Base-by-base conservation (phyloP, 2,113 vertebrate genomes). In the Nicator chloris region DNA sequence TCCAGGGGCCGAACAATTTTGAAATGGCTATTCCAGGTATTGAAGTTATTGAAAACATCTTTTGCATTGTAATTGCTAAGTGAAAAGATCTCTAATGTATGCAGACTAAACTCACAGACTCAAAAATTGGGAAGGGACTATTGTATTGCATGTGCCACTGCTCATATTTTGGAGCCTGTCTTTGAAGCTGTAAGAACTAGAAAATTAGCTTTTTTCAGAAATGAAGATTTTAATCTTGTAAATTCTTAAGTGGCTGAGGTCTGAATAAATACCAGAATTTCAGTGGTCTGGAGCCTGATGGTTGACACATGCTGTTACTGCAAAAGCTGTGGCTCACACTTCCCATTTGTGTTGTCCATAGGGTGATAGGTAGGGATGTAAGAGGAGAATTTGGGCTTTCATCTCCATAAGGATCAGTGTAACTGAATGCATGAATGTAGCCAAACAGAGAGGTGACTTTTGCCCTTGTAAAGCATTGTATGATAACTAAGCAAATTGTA, bases 91-190 rank as follows among this genome's bases (percentile, higher is more conserved):
- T 83, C 24, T 59, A 23, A 60, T 24, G 4, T 4, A 22, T 13
- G 45, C 27, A 60, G 39, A 57, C 6, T 56, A 61, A 86, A 44
- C 13, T 69, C 45, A 24, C 7, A 65, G 30, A 47, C 50, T 88
- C 37, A 76, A 6, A 44, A 50, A 70, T 10, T 0, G 0, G 24
- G 63, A 65, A 40, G n/a, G 30, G 45, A 37, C 47, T 61, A 4
- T 23, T 83, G 60, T 22, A 28, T n/a, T 65, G 53, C 40, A 44
- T 44, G 27, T 82, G 53, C 35, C 17, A 18, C 27, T 81, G 53
- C 31, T 69, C 3, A 2, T 60, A 7, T 60, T 66, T 85, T 51
- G 51, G 40, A 85, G 24, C n/a, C 37, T 90, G 18, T n/a, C n/a
- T 85, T 65, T 54, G 44, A 81, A 75, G 27, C 60, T 63, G 1